A percentile compares a stretch with the other conserved stretches of the same genome.
Conservation (phyloP, 2,888 invertebrate species). For the Drosophila kanekoi region DNA sequence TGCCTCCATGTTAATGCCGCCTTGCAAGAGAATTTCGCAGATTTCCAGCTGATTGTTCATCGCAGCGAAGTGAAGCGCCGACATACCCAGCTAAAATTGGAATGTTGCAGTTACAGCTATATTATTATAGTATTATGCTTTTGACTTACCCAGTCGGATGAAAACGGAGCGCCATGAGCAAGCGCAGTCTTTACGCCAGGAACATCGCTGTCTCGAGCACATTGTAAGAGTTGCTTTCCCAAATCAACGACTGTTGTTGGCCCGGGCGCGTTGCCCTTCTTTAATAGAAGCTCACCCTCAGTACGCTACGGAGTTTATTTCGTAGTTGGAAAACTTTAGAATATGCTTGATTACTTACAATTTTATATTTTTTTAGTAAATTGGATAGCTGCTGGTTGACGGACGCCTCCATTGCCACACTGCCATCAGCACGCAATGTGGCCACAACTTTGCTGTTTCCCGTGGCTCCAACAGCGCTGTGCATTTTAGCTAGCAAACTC, state of each 20-base stretch:
- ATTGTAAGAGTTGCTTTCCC: constrained; percentile 93
- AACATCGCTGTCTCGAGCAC: constrained; percentile 92
- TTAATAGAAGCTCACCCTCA: constrained; percentile 72
- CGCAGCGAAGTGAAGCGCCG: constrained; percentile 94
- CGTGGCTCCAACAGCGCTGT: constrained; percentile 60
- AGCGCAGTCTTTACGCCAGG: constrained; percentile 91
- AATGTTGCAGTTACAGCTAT: background rate
- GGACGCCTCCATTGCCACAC: constrained; percentile 76
- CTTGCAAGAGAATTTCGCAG: constrained; percentile 92
- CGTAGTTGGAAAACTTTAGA: background rate
- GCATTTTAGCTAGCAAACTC: constrained; percentile 66
- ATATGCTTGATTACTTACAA: constrained; percentile 64
- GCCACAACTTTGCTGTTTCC: constrained; percentile 80
- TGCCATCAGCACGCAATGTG: constrained; percentile 82
- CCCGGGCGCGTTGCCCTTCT: constrained; percentile 52
- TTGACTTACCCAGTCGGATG: constrained; percentile 94
- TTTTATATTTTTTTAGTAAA: constrained; percentile 81
- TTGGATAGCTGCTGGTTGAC: constrained; percentile 68
- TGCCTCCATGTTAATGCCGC: constrained; percentile 95
- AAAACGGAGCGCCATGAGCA: constrained; percentile 95
- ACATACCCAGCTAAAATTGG: constrained; percentile 91
- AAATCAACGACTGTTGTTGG: constrained; percentile 88
- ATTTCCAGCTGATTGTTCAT: constrained; percentile 92
- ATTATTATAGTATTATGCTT: background rate
- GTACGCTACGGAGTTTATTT: constrained; percentile 66